Percentiles rank a stretch among this genome's conserved stretches.
Conservation (phyloP, 1,140 invertebrate species). For the Papilio helenus region DNA sequence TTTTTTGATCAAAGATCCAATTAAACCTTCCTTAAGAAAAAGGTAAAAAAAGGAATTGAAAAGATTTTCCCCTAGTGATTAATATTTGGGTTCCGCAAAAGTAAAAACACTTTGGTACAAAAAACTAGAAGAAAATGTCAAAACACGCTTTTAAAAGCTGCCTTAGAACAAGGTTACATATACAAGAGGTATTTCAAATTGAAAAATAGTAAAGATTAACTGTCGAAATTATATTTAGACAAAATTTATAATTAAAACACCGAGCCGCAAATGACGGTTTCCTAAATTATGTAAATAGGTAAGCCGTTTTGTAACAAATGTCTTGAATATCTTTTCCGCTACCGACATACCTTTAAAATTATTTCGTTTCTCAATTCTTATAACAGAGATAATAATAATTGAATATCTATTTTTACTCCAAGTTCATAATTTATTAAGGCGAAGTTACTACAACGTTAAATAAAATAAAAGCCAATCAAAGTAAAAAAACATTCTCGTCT, state of each 20-base stretch:
- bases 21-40: not conserved
- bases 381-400: no score
- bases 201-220: not conserved
- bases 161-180: not conserved
- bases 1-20: conserved; percentile 18
- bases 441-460: no score
- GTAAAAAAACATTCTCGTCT: not conserved
- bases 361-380: no score
- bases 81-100: not conserved
- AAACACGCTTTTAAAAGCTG: not conserved
- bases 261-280: not conserved
- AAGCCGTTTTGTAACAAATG: not conserved
- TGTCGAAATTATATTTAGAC: not conserved
- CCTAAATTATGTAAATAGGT: not conserved
- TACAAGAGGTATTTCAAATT: no score
- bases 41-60: not conserved
- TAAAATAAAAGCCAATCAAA: not conserved
- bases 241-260: not conserved
- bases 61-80: not conserved
- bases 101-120: not conserved
- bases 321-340: not conserved
- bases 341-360: no score
- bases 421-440: no score
- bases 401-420: no score
- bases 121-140: not conserved